Conservation (phyloP, 1,140 invertebrate species). For the Anoplolepis gracilipes region DNA sequence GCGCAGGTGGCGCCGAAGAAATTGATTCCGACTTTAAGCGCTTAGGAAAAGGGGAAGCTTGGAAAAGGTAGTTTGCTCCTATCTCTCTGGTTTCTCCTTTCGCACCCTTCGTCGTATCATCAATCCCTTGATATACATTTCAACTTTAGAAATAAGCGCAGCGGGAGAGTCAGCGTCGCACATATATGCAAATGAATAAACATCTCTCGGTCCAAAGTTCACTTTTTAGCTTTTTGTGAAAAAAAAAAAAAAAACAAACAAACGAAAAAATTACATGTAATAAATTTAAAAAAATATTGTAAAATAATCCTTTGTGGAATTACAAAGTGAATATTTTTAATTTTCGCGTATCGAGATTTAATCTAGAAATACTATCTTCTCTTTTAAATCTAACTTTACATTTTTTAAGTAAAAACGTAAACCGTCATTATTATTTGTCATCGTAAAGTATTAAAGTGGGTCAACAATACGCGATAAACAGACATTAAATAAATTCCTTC, state of each 20-base stretch:
- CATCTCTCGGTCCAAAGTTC: neutral
- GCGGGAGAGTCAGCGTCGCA: conserved; percentile 1
- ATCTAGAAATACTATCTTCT: neutral
- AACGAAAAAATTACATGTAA: neutral
- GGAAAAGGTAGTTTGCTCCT: conserved; percentile 32
- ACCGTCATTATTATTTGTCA: neutral
- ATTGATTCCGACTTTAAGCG: conserved; percentile 53
- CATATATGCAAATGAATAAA: conserved; percentile 6
- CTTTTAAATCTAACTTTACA: neutral
- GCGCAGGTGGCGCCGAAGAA: conserved; percentile 49
- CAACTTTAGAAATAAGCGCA: conserved; percentile 33
- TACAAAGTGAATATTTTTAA: neutral
- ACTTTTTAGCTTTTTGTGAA: no score
- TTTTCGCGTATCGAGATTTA: neutral
- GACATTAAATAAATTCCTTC: conserved; percentile 37
- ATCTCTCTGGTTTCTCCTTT: neutral
- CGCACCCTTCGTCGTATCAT: neutral
- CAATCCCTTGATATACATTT: conserved; percentile 35
- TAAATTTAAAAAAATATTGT: neutral
- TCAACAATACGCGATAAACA: neutral
- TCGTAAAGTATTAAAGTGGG: neutral
- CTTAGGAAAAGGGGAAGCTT: neutral
- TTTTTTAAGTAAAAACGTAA: neutral
- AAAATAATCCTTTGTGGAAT: neutral
- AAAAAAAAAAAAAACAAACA: neutral